Evolutionary conservation across 2,888 invertebrate genomes (phyloP), one percentile per base, ranked within the genome.

Genomic region (Anthophora plumipes): DNA sequence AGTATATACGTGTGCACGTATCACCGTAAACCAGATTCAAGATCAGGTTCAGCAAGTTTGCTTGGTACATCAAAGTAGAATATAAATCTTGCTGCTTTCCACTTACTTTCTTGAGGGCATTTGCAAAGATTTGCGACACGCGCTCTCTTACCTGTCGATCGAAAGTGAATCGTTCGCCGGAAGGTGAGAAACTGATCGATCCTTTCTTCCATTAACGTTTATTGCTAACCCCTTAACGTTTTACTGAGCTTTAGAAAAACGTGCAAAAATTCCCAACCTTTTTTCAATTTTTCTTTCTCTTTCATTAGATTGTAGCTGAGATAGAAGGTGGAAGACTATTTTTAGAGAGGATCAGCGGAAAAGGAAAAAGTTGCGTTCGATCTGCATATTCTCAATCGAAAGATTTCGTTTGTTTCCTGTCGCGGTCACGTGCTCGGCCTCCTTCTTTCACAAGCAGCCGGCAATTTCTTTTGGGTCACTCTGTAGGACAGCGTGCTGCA

Each of bases 401-500:
- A 3, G 31, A 31, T 31, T 22, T 1, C 4, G 2, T 12, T 20
- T n/a, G 11, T 41, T 43, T 14, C 31, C 43, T 14, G 3, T 8
- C n/a, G 17, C 37, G 41, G 41, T 72, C 59, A 72, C 72, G 59
- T 60, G 64, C 64, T n/a, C 20, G 77, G 54, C 54, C 77, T 72
- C 73, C 66, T 66, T 31, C 73, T n/a, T n/a, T n/a, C n/a, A n/a
- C n/a, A n/a, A n/a, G 17, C 31, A 70, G 54, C 31, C 54, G 60
- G 41, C 31, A 57, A 71, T 71, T 60, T 75, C 79, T 80, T 87
- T 85, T 85, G 86, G 77, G 78, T 71, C 83, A 79, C 77, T 80
- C 86, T 87, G 82, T 84, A 82, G 57, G 78, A 80, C 84, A 79
- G 82, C 84, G 73, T 84, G 86, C 73, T 86, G 78, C 76, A 82